Percentiles rank a stretch among this genome's conserved stretches.
phyloP scores from a whole-genome alignment of 2,113 vertebrate species.

The Catharus minimus region DNA sequence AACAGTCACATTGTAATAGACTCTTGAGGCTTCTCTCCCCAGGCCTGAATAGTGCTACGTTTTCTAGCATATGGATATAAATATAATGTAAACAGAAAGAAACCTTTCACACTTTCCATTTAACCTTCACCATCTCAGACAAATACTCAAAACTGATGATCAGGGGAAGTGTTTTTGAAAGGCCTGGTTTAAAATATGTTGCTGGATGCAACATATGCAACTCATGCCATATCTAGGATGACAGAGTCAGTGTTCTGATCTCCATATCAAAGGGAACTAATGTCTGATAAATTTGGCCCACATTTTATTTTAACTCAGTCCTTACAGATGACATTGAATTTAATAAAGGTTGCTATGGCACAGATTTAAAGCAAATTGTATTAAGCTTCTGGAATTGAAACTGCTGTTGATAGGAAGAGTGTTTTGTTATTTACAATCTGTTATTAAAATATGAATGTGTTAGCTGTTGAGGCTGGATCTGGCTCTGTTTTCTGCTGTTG shows the following conservation, averaged over 20 bases:
- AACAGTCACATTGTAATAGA: constrained; percentile 36
- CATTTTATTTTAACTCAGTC: constrained; percentile 28
- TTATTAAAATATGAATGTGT: background rate
- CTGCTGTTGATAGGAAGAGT: background rate
- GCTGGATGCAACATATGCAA: background rate
- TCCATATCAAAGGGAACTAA: background rate
- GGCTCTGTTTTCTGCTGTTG: background rate
- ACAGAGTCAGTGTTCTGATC: background rate
- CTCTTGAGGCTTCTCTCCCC: constrained; percentile 12
- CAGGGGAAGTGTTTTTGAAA: background rate
- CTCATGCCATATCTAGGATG: background rate
- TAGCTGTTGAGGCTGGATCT: background rate
- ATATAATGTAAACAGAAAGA: background rate
- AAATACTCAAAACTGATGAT: background rate
- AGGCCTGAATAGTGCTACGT: background rate
- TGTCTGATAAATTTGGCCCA: constrained; percentile 13
- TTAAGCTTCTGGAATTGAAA: background rate
- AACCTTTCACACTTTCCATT: constrained; percentile 5
- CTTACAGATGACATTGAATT: constrained; percentile 43
- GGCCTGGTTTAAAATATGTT: background rate
- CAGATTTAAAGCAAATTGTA: constrained; percentile 5
- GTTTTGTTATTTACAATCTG: background rate
- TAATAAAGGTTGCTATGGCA: constrained; percentile 24
- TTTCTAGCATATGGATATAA: background rate
- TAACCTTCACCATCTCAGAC: constrained; percentile 47